Evolutionary conservation across 2,113 vertebrate genomes (phyloP).

Genomic region (Serilophus lunatus): DNA sequence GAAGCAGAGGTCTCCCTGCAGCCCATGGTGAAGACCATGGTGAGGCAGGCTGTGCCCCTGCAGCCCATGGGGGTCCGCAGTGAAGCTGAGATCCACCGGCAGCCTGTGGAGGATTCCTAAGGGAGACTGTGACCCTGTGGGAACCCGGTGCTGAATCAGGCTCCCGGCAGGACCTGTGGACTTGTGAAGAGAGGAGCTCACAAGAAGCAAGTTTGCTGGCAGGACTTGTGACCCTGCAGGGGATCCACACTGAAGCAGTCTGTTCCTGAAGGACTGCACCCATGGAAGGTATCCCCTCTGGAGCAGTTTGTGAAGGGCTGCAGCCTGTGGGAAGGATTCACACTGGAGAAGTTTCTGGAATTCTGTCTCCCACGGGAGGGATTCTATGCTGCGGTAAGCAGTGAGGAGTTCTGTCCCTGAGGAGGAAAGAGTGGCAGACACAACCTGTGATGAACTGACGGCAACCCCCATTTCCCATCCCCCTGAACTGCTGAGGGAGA

Average conservation of each 20-base stretch:
- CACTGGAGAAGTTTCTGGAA: neutral
- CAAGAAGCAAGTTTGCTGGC: neutral
- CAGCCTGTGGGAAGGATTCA: fast-evolving
- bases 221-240: neutral
- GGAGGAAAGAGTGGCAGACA: neutral
- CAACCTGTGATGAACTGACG: neutral
- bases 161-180: neutral
- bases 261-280: neutral
- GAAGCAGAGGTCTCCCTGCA: neutral
- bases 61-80: neutral
- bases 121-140: neutral
- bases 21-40: neutral
- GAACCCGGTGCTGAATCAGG: neutral
- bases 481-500: neutral
- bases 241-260: neutral
- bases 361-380: neutral
- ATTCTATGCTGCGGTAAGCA: neutral
- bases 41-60: neutral
- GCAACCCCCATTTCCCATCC: neutral
- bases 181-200: neutral
- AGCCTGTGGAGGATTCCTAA: neutral
- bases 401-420: neutral
- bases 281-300: neutral
- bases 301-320: neutral
- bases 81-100: neutral